These are phyloP conservation scores for Baronia brevicornis DNA, from an alignment of 2,888 invertebrate genomes.

Conservation along the genomic window DNA sequence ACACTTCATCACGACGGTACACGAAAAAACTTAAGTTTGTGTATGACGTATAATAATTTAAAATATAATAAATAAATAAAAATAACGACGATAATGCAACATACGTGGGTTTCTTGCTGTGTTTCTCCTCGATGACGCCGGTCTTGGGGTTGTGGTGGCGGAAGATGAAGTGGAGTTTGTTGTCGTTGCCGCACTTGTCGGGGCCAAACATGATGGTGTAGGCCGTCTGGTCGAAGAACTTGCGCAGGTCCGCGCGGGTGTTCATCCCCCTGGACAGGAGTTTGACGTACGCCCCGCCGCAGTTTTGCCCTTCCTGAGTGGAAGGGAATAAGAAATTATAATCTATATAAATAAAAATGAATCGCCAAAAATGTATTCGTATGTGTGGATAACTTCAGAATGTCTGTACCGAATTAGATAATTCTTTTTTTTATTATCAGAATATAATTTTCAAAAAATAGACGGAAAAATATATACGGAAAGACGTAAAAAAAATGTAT, in stretches of 20 bases:
- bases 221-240: constrained; percentile 96
- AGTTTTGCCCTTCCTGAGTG: constrained; percentile 95
- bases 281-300: constrained; percentile 98
- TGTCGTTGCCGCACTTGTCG: constrained; percentile 98
- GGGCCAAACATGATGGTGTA: constrained; percentile 99
- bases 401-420: no score
- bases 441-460: no score
- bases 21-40: no score
- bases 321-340: neutral
- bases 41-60: no score
- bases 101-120: constrained; percentile 92
- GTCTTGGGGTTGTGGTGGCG: constrained; percentile 95
- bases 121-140: constrained; percentile 93
- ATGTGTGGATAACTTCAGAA: neutral
- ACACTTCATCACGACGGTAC: no score
- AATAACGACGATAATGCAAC: constrained; percentile 19
- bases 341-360: neutral
- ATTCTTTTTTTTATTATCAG: no score
- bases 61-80: constrained; percentile 1
- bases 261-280: constrained; percentile 85
- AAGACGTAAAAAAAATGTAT: no score
- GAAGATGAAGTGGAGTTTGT: constrained; percentile 95
- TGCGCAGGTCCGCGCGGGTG: constrained; percentile 78
- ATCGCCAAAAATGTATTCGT: neutral
- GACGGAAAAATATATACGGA: no score